These are phyloP conservation scores for Miltochrista miniata DNA, from an alignment of 2,888 invertebrate genomes.

Conservation along the genomic window DNA sequence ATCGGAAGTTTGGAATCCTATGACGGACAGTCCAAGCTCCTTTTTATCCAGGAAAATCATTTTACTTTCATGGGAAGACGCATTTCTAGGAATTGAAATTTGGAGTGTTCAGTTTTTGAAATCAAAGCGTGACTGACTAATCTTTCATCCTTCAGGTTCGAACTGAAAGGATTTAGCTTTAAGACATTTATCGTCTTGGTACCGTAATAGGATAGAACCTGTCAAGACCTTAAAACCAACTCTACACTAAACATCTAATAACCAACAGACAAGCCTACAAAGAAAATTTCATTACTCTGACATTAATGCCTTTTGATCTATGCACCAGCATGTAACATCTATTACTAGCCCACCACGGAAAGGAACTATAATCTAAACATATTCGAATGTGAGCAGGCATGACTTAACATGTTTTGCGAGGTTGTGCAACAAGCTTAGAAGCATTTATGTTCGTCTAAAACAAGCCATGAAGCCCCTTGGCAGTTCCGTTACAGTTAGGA, in stretches of 20 bases:
- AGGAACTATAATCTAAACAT: conserved; percentile 1
- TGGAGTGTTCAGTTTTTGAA: no score
- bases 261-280: neutral
- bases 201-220: no score
- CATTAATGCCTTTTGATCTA: neutral
- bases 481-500: conserved; percentile 28
- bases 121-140: no score
- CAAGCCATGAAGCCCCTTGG: conserved; percentile 1
- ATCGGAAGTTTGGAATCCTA: no score
- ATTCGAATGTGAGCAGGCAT: conserved; percentile 2
- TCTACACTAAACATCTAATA: neutral
- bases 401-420: conserved; percentile 25
- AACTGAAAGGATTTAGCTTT: no score
- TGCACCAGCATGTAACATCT: neutral
- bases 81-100: no score
- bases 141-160: no score
- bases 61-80: no score
- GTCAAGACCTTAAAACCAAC: neutral
- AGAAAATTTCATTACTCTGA: neutral
- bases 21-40: no score
- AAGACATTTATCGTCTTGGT: no score
- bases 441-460: conserved; percentile 52
- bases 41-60: no score
- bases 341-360: neutral
- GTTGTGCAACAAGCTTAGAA: conserved; percentile 31